Percentiles rank a stretch among this genome's conserved stretches.
Conservation (phyloP, 2,113 vertebrate genomes). For the Eurystomus gularis region DNA sequence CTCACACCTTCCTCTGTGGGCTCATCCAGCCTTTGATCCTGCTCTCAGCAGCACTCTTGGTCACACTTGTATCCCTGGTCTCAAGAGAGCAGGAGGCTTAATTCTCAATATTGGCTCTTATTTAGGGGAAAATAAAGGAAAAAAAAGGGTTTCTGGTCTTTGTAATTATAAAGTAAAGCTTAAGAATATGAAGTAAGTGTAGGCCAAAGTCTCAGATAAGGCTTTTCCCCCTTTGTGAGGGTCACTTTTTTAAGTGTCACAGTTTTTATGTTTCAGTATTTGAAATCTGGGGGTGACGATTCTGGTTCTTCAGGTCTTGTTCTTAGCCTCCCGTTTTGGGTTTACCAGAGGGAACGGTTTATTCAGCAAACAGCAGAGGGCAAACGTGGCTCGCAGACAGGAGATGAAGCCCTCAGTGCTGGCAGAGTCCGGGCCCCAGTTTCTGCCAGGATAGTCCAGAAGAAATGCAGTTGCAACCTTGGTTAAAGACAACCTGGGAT, state of each 20-base stretch:
- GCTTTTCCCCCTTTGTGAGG: background rate
- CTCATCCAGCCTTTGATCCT: background rate
- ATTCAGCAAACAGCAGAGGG: conserved; percentile 49
- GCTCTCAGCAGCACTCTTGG: background rate
- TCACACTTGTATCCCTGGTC: background rate
- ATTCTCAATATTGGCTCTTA: background rate
- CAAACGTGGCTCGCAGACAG: background rate
- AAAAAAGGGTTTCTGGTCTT: background rate
- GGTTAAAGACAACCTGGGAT: background rate
- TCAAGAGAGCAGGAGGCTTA: background rate
- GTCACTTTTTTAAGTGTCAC: background rate
- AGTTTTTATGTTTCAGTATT: background rate
- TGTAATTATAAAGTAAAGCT: background rate
- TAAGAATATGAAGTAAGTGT: background rate
- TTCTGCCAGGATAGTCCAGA: background rate
- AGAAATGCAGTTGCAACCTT: background rate
- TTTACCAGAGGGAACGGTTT: background rate
- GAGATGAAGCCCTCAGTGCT: accelerated
- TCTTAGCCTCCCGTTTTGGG: background rate
- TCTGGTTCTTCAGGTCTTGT: background rate
- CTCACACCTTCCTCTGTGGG: background rate
- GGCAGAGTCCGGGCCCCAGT: accelerated
- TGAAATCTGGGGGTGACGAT: background rate
- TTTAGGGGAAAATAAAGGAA: background rate
- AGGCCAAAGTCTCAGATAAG: background rate